phyloP scores from a whole-genome alignment of 2,888 invertebrate genomes.

The Dynastes maya region DNA sequence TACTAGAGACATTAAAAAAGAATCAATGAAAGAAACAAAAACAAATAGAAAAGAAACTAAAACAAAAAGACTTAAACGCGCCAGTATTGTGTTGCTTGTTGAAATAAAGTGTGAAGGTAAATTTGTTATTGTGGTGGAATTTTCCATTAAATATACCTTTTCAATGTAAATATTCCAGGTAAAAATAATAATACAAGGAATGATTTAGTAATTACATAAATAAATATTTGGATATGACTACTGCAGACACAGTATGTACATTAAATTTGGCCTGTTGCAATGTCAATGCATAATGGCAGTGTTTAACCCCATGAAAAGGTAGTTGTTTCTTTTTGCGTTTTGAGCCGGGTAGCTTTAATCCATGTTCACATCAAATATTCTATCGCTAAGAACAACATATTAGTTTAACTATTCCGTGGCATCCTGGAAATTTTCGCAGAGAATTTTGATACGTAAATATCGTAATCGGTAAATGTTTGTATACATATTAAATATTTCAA shows the following conservation, averaged over 20 bases:
- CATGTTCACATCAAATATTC: no score
- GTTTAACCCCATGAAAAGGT: no score
- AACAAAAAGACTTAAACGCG: background rate
- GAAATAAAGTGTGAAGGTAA: constrained; percentile 5
- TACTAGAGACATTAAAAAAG: constrained; percentile 7
- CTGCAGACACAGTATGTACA: no score
- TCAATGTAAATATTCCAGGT: background rate
- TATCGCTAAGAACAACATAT: background rate
- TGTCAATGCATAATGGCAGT: no score
- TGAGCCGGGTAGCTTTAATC: no score
- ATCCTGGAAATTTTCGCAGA: background rate
- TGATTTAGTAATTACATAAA: no score
- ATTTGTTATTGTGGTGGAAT: background rate
- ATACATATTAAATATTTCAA: constrained; percentile 10
- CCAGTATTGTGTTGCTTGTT: background rate
- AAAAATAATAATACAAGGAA: no score
- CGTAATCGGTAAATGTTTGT: constrained; percentile 10
- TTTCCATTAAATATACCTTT: background rate
- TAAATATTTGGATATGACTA: no score
- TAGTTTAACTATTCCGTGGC: background rate
- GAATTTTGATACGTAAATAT: constrained; percentile 28
- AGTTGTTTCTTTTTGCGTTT: no score
- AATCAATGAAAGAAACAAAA: background rate
- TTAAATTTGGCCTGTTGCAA: no score
- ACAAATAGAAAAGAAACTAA: background rate